phyloP scores from a whole-genome alignment of 2,888 invertebrate species.

The Sphaerophoria rueppellii region DNA sequence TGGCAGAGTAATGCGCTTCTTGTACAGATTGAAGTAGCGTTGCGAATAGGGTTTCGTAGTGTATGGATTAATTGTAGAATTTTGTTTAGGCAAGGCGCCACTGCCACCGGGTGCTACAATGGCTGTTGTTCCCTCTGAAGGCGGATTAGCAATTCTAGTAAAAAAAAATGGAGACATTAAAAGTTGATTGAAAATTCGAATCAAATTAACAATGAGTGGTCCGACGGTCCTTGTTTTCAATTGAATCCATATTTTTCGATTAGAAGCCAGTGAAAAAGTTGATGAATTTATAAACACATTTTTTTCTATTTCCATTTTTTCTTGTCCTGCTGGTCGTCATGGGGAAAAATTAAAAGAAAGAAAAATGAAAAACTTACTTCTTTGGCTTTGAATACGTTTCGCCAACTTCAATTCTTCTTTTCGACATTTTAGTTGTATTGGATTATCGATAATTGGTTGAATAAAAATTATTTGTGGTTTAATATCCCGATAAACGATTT shows the following conservation, averaged over 20 bases:
- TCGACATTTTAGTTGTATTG: conserved; percentile 85
- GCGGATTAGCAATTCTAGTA: background rate
- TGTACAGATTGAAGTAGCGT: conserved; percentile 93
- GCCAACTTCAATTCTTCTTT: conserved; percentile 92
- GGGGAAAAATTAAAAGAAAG: too few species aligned
- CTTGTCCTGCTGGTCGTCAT: background rate
- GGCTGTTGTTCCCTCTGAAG: conserved; percentile 15
- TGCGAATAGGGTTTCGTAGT: conserved; percentile 93
- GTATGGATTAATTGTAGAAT: conserved; percentile 88
- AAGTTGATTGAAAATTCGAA: background rate
- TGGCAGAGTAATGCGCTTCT: conserved; percentile 94
- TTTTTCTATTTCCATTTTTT: background rate
- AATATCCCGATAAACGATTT: conserved; percentile 58
- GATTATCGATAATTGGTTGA: background rate
- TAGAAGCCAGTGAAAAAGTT: background rate
- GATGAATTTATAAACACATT: background rate
- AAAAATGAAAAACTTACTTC: conserved; percentile 84
- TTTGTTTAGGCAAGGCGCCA: conserved; percentile 80
- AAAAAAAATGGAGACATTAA: background rate
- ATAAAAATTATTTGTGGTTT: background rate
- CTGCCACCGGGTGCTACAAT: conserved; percentile 34
- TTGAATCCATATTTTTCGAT: too few species aligned
- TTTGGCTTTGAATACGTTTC: conserved; percentile 91
- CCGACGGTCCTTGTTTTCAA: background rate
- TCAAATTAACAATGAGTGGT: background rate